phyloP scores from a whole-genome alignment of 2,797 vertebrate genomes.

The Perodicticus potto region DNA sequence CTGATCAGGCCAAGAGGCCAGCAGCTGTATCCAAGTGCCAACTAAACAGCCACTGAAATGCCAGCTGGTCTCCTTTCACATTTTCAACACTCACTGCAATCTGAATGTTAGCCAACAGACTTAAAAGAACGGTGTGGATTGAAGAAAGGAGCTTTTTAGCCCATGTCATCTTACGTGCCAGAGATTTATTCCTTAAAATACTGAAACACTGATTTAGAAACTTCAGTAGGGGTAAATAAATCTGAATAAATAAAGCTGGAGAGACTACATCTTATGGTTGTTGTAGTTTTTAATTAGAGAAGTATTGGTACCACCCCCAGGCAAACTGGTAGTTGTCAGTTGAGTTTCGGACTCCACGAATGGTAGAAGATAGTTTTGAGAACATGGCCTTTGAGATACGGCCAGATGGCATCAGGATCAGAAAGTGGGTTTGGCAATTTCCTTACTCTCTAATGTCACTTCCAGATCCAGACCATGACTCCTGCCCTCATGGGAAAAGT shows the following conservation, averaged over 20 bases:
- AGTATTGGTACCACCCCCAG: neutral
- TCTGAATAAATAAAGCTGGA: neutral
- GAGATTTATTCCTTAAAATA: constrained; percentile 44
- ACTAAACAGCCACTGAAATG: neutral
- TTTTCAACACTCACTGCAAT: neutral
- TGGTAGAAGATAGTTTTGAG: neutral
- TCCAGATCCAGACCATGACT: constrained; percentile 31
- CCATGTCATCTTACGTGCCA: neutral
- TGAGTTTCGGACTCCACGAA: neutral
- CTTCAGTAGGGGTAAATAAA: neutral
- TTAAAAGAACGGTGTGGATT: neutral
- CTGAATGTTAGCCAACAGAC: neutral
- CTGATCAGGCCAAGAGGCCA: constrained; percentile 4
- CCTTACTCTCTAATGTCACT: neutral
- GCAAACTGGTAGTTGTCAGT: neutral
- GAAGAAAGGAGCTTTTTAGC: neutral
- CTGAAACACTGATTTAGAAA: neutral
- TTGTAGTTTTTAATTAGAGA: neutral
- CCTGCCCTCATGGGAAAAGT: constrained; percentile 34
- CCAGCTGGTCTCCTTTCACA: neutral
- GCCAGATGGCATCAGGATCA: neutral
- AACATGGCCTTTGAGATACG: neutral
- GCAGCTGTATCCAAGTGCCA: neutral
- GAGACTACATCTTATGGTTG: neutral
- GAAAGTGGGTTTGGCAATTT: constrained; percentile 14